phyloP scores from a whole-genome alignment of 2,888 invertebrate species.

The Euzophera pinguis region DNA sequence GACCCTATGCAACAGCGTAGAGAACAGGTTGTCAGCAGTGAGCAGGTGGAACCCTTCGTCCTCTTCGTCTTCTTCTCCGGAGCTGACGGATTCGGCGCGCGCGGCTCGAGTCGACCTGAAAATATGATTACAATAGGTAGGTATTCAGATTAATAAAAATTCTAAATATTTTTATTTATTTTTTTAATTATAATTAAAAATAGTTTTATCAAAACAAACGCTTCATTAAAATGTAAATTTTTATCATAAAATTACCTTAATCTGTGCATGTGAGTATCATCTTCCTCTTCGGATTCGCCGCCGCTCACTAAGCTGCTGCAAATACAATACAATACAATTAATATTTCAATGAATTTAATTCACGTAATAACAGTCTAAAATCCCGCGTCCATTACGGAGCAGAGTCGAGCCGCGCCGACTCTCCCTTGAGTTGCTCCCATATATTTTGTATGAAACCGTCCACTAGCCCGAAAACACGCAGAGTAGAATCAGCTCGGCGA shows the following conservation, averaged over 20 bases:
- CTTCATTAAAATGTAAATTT: no score
- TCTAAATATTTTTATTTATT: no score
- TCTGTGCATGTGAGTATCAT: constrained; percentile 83
- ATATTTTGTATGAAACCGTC: no score
- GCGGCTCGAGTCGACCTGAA: constrained; percentile 82
- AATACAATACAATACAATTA: constrained; percentile 21
- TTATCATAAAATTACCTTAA: constrained; percentile 82
- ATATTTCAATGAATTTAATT: constrained; percentile 36
- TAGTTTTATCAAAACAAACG: no score
- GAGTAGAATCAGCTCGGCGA: no score
- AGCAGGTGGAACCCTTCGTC: constrained; percentile 95
- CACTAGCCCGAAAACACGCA: no score
- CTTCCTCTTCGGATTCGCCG: constrained; percentile 85
- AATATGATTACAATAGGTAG: background rate
- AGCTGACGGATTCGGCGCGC: constrained; percentile 92
- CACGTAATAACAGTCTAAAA: no score
- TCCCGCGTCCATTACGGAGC: no score
- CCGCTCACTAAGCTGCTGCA: constrained; percentile 83
- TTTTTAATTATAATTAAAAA: no score
- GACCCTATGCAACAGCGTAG: constrained; percentile 90
- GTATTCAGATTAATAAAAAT: no score
- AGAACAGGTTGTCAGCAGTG: constrained; percentile 94
- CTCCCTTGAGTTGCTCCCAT: no score
- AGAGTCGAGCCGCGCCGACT: no score
- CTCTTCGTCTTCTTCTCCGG: constrained; percentile 91